Conservation (phyloP, 2,888 invertebrate genomes). For the Tetramorium bicarinatum region DNA sequence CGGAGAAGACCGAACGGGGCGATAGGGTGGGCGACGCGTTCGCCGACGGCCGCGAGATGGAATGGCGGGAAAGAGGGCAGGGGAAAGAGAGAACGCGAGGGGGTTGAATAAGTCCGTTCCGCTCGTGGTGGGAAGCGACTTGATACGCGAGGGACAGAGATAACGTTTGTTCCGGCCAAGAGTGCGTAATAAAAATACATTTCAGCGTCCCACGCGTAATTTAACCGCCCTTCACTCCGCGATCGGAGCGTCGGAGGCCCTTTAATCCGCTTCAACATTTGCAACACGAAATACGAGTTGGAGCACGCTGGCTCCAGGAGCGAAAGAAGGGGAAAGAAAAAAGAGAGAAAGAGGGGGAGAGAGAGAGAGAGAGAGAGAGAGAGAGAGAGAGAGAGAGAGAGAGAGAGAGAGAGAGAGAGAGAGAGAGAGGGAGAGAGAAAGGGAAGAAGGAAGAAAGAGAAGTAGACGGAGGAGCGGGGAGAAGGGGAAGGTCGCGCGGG, state of each 20-base stretch:
- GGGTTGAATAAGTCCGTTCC: slow-evolving; percentile 44
- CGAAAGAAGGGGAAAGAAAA: too few species aligned
- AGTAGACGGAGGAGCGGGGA: neutral
- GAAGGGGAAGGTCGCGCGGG: slow-evolving; percentile 15
- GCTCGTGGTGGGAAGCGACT: neutral
- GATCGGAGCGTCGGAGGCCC: neutral
- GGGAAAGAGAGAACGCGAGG: neutral
- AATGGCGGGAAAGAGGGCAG: neutral
- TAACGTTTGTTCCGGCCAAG: neutral
- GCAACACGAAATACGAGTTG: neutral
- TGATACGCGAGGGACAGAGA: neutral
- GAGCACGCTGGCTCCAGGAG: neutral
- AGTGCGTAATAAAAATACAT: neutral
- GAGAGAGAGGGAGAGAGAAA: too few species aligned
- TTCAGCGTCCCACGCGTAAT: neutral
- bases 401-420: too few species aligned
- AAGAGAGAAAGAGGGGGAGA: too few species aligned
- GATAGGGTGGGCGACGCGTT: slow-evolving; percentile 32
- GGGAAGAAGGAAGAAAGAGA: neutral
- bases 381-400: too few species aligned
- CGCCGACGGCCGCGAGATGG: slow-evolving; percentile 18
- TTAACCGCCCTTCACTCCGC: neutral
- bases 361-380: too few species aligned
- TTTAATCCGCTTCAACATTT: neutral
- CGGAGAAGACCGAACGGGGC: neutral